Evolutionary conservation across 2,113 vertebrate genomes (phyloP).

Genomic region (Prolemur simus): DNA sequence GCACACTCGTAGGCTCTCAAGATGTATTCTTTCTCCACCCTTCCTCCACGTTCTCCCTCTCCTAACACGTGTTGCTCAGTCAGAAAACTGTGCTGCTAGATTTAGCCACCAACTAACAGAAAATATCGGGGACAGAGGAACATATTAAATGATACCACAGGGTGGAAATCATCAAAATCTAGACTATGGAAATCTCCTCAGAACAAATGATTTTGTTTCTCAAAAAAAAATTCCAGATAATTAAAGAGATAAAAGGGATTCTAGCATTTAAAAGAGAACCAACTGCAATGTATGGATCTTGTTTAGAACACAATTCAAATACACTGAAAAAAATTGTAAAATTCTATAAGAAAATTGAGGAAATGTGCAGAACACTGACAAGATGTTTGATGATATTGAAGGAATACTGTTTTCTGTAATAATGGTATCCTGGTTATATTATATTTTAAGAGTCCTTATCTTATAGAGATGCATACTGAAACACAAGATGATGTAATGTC

Average conservation of each 20-base stretch:
- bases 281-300: not conserved
- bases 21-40: not conserved
- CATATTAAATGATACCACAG: not conserved
- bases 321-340: not conserved
- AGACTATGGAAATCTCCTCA: not conserved
- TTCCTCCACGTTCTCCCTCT: not conserved
- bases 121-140: not conserved
- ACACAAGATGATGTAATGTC: not conserved
- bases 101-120: not conserved
- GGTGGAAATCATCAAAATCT: not conserved
- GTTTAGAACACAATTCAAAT: conserved; percentile 4
- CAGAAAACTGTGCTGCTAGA: not conserved
- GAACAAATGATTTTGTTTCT: not conserved
- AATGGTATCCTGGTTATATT: not conserved
- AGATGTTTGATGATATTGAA: not conserved
- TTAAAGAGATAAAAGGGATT: not conserved
- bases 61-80: not conserved
- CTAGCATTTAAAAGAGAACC: not conserved
- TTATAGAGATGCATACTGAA: not conserved
- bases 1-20: not conserved
- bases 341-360: not conserved
- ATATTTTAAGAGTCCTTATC: not conserved
- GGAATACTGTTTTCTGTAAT: not conserved
- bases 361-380: not conserved
- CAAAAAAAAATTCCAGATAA: not conserved